Evolutionary conservation across 2,113 vertebrate species (phyloP).

Genomic region (Oophaga pumilio): DNA sequence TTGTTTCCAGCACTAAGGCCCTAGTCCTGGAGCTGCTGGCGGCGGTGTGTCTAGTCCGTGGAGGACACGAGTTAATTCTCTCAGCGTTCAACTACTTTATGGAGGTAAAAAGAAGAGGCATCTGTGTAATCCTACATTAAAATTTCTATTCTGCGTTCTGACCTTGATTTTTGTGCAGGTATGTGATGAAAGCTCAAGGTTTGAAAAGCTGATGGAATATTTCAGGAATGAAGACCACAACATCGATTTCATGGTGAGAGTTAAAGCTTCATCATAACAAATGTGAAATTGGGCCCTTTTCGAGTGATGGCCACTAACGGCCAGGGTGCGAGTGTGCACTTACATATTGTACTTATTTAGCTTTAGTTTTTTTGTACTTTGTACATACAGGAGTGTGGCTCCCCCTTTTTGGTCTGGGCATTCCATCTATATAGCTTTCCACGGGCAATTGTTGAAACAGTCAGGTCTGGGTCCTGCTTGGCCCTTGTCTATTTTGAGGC

Average conservation of each 20-base stretch:
- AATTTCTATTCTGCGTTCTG: not conserved
- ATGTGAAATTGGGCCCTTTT: not conserved
- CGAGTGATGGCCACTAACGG: not conserved
- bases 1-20: constrained; percentile 16
- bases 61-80: constrained; percentile 81
- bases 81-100: constrained; percentile 77
- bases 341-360: too few species aligned
- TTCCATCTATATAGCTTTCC: too few species aligned
- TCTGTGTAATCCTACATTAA: not conserved
- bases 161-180: constrained; percentile 64
- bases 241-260: constrained; percentile 94
- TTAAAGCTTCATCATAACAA: not conserved
- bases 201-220: constrained; percentile 91
- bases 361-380: too few species aligned
- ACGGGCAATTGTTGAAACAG: too few species aligned
- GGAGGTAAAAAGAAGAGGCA: constrained; percentile 67
- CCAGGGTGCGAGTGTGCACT: too few species aligned
- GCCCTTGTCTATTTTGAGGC: too few species aligned
- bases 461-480: too few species aligned
- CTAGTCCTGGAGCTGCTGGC: constrained; percentile 51
- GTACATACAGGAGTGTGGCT: too few species aligned
- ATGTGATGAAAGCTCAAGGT: constrained; percentile 81
- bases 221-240: constrained; percentile 87
- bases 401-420: too few species aligned
- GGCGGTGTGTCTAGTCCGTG: constrained; percentile 70